A percentile compares a stretch with the other conserved stretches of the same genome.
These are phyloP conservation scores for Halictus quadricinctus DNA, from an alignment of 2,888 invertebrate genomes.

Conservation along the genomic window DNA sequence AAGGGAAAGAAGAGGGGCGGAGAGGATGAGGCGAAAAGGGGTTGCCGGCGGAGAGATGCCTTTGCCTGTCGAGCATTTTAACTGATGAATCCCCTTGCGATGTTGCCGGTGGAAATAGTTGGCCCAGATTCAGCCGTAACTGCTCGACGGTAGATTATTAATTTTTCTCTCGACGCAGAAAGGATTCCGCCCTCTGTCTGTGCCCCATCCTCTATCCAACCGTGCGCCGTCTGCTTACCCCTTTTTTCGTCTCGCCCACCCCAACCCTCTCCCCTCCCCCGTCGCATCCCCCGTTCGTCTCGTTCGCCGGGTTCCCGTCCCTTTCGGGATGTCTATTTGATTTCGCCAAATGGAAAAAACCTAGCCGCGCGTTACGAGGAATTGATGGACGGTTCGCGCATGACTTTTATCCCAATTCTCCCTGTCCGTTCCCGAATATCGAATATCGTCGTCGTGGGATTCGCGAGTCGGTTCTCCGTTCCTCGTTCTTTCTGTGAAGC, in stretches of 20 bases:
- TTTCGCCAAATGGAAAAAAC: conserved; percentile 62
- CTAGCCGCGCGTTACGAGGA: conserved; percentile 29
- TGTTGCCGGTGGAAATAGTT: conserved; percentile 67
- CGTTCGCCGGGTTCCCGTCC: conserved; percentile 46
- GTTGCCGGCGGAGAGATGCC: conserved; percentile 21
- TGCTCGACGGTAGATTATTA: conserved; percentile 68
- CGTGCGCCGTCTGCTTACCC: conserved; percentile 47
- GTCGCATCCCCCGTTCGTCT: conserved; percentile 28
- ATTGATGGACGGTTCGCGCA: conserved; percentile 37
- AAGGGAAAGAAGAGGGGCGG: not conserved
- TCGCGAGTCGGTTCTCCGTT: not conserved
- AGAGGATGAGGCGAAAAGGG: not conserved
- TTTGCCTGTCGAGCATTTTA: conserved; percentile 63
- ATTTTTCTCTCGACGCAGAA: conserved; percentile 66
- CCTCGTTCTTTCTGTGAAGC: not conserved
- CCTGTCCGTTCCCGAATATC: not conserved
- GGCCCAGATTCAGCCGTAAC: conserved; percentile 68
- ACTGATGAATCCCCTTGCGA: conserved; percentile 67
- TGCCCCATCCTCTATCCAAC: conserved; percentile 19
- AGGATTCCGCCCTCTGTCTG: conserved; percentile 50
- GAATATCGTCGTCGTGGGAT: conserved; percentile 12
- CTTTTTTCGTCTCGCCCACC: conserved; percentile 35
- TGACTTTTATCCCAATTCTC: conserved; percentile 28
- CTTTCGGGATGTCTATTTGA: conserved; percentile 63
- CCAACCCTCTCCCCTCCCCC: not conserved